These are phyloP conservation scores for Panurus biarmicus DNA, from an alignment of 2,113 vertebrate species.

Conservation along the genomic window DNA sequence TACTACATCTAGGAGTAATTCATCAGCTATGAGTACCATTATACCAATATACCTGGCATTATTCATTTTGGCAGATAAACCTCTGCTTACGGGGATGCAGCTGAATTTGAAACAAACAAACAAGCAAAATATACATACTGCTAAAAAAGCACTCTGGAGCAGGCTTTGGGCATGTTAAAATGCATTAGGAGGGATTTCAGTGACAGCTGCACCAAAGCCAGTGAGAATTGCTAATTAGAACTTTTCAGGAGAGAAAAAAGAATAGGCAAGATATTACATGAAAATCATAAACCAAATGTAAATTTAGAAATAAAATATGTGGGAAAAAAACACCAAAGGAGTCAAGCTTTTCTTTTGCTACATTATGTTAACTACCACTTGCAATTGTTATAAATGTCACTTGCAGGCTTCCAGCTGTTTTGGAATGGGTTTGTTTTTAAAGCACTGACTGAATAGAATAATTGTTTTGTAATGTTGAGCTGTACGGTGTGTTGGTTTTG, in stretches of 20 bases:
- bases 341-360: conserved; percentile 4
- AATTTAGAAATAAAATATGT: conserved; percentile 19
- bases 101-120: background rate
- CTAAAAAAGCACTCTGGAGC: background rate
- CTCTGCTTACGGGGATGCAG: background rate
- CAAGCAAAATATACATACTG: background rate
- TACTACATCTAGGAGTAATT: background rate
- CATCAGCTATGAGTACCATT: background rate
- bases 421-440: conserved; percentile 55
- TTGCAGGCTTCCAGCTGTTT: conserved; percentile 50
- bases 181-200: background rate
- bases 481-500: background rate
- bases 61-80: background rate
- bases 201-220: background rate
- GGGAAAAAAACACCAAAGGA: background rate
- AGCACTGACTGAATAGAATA: conserved; percentile 33
- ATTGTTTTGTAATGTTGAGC: conserved; percentile 47
- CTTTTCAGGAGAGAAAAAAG: conserved; percentile 5
- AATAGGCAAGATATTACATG: background rate
- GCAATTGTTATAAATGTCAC: conserved; percentile 39
- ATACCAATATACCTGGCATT: background rate
- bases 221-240: conserved; percentile 1
- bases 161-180: background rate
- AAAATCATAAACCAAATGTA: conserved; percentile 1
- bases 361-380: conserved; percentile 23